Percentiles rank a stretch among this genome's conserved stretches.
Evolutionary conservation across 2,888 invertebrate species (phyloP).

Genomic region (Caenorhabditis sp.): DNA sequence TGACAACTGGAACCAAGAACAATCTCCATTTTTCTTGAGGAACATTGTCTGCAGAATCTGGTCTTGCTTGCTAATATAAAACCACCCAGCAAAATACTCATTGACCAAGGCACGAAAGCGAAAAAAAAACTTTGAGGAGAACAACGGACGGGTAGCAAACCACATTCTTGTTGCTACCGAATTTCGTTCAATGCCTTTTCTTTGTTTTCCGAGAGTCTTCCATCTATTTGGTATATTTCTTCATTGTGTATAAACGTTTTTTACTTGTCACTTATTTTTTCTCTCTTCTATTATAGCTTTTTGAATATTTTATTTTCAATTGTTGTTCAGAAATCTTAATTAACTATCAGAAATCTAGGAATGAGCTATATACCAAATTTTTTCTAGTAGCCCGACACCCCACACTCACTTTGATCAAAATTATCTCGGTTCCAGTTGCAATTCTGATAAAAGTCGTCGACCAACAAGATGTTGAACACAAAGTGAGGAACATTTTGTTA

Average conservation of each 20-base stretch:
- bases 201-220: constrained; percentile 14
- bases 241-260: neutral
- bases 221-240: neutral
- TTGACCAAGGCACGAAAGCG: constrained; percentile 6
- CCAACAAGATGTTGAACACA: no score
- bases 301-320: no score
- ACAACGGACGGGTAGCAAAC: constrained; percentile 1
- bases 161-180: constrained; percentile 32
- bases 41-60: neutral
- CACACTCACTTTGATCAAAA: no score
- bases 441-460: no score
- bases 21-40: neutral
- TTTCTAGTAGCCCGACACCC: no score
- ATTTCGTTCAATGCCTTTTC: constrained; percentile 20
- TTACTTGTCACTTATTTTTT: no score
- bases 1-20: neutral
- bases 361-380: no score
- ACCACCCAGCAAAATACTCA: constrained; percentile 1
- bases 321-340: no score
- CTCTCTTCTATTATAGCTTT: no score
- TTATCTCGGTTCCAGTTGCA: no score
- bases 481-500: no score
- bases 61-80: constrained; percentile 1
- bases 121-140: constrained; percentile 10
- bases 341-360: no score